Conservation (phyloP, 2,888 invertebrate species). For the Drosophila anomalata region DNA sequence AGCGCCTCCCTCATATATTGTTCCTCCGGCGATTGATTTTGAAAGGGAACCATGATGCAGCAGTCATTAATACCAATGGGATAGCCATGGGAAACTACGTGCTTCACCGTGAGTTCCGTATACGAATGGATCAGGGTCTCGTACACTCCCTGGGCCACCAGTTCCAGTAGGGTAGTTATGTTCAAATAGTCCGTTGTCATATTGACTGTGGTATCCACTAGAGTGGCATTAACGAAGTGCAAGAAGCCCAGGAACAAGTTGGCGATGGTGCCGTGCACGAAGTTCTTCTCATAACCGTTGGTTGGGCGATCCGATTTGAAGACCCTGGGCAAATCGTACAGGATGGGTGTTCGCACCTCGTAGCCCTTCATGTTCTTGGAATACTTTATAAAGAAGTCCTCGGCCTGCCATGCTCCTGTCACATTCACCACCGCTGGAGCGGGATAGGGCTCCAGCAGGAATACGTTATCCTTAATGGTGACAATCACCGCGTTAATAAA, state of each 20-base stretch:
- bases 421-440: conserved; percentile 56
- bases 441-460: conserved; percentile 69
- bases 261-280: conserved; percentile 67
- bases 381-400: conserved; percentile 58
- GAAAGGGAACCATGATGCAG: conserved; percentile 78
- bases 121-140: conserved; percentile 76
- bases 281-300: conserved; percentile 25
- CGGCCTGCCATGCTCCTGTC: conserved; percentile 56
- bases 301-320: conserved; percentile 55
- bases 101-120: conserved; percentile 53
- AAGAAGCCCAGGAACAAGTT: conserved; percentile 69
- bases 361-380: conserved; percentile 67
- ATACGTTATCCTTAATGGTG: conserved; percentile 64
- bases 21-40: conserved; percentile 65
- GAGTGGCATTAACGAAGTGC: conserved; percentile 67
- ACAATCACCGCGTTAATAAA: conserved; percentile 68
- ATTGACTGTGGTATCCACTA: conserved; percentile 53
- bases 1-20: conserved; percentile 65
- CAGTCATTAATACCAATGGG: conserved; percentile 79
- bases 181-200: conserved; percentile 34
- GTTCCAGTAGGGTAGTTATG: conserved; percentile 42
- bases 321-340: conserved; percentile 74
- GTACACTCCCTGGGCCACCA: conserved; percentile 59
- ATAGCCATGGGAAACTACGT: conserved; percentile 65
- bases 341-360: conserved; percentile 59